phyloP scores from a whole-genome alignment of 2,797 vertebrate genomes.

The Oreochromis grahami region DNA sequence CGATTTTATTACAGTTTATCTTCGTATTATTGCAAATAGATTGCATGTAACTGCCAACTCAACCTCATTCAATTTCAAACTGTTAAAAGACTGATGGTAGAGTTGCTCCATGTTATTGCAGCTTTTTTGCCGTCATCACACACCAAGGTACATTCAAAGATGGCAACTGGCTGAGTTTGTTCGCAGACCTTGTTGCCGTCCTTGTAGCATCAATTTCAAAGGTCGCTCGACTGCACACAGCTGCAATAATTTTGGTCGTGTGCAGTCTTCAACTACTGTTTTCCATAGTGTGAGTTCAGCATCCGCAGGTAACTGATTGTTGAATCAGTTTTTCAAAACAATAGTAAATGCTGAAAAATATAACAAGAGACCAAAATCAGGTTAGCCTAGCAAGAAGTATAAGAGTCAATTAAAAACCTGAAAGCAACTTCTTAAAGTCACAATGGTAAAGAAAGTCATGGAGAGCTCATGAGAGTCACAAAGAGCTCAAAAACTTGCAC shows the following conservation, averaged over 20 bases:
- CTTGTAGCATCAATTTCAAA: neutral
- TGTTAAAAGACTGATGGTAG: neutral
- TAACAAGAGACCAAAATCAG: neutral
- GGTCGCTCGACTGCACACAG: neutral
- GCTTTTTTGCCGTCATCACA: fast-evolving
- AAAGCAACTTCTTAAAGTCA: neutral
- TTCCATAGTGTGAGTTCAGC: fast-evolving
- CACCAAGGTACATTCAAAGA: neutral
- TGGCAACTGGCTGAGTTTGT: neutral
- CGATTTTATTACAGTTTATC: neutral
- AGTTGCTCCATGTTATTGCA: neutral
- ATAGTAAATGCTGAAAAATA: neutral
- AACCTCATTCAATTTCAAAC: neutral
- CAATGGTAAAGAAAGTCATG: neutral
- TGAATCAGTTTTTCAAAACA: neutral
- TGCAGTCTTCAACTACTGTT: neutral
- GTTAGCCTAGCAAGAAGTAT: neutral
- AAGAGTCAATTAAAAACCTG: neutral
- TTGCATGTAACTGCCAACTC: neutral
- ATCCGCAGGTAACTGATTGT: neutral
- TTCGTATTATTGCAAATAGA: neutral
- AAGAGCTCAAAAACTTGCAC: neutral
- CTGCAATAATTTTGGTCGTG: fast-evolving
- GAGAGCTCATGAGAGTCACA: neutral
- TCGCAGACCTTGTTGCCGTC: neutral